Evolutionary conservation across 2,888 invertebrate species (phyloP), one percentile per base, ranked within the genome.

Genomic region (Limnephilus rhombicus): DNA sequence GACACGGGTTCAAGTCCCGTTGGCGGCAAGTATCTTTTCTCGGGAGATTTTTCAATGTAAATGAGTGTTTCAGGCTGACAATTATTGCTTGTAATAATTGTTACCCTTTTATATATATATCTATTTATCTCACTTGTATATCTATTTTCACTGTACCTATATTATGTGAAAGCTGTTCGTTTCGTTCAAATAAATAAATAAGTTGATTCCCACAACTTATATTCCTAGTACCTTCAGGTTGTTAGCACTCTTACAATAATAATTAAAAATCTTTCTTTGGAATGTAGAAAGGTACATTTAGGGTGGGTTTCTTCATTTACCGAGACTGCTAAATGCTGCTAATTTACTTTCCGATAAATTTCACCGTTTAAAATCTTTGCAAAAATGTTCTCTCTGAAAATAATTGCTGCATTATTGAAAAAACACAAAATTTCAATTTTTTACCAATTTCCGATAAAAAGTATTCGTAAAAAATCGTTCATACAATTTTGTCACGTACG

Each of bases 401-500:
- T 18, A 68, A 68, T 5, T 68, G n/a, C 24, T n/a, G 68, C 68
- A n/a, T 68, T 68, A 68, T 68, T 24, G n/a, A 68, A 68, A 24
- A 24, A 18, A 68, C 24, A 9, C 5, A 9, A 68, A 68, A 68
- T 24, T 5, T 18, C 68, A 68, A 24, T 83, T 24, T 34, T 83
- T 83, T 83, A 37, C 34, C 83, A 15, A 83, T 83, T 34, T 83
- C 24, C 83, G 53, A 80, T 91, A 49, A 81, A n/a, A 34, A 45
- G 68, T 29, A 45, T 45, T 82, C 80, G 80, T 88, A 90, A 90
- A 92, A 92, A 90, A 90, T 53, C 24, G 53, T 80, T 80, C 68
- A 53, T 83, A 53, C 68, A 90, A 90, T 82, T 90, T 90, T 90
- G 90, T 90, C 90, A 90, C 90, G 90, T 90, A 90, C 82, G 83